Evolutionary conservation across 2,888 invertebrate species (phyloP).

Genomic region (Cactoblastis cactorum): DNA sequence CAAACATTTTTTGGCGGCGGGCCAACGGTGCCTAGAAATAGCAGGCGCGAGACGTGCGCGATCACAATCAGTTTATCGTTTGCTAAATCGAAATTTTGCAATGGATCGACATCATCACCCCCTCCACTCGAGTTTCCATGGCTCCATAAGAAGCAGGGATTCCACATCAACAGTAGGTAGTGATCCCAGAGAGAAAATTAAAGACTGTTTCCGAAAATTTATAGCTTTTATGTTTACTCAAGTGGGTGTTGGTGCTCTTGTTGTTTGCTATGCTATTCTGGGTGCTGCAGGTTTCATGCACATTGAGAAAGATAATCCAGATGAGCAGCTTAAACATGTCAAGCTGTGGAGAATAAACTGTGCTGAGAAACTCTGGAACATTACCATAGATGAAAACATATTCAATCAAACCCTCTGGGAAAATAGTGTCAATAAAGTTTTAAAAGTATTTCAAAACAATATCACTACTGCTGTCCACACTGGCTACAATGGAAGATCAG

Average conservation of each 20-base stretch:
- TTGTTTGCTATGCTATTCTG: constrained; percentile 91
- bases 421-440: constrained; percentile 77
- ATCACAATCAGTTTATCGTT: constrained; percentile 33
- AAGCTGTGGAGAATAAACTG: constrained; percentile 75
- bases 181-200: constrained; percentile 87
- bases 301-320: constrained; percentile 83
- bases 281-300: constrained; percentile 90
- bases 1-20: constrained; percentile 47
- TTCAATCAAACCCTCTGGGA: constrained; percentile 84
- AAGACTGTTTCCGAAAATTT: constrained; percentile 91
- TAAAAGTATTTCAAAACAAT: constrained; percentile 83
- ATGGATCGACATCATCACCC: constrained; percentile 62
- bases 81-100: constrained; percentile 10
- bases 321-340: constrained; percentile 72
- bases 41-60: constrained; percentile 33
- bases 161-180: constrained; percentile 83
- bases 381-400: constrained; percentile 82
- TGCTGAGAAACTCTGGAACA: constrained; percentile 83
- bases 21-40: constrained; percentile 66
- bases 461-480: constrained; percentile 83
- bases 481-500: constrained; percentile 85
- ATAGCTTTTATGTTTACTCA: constrained; percentile 96
- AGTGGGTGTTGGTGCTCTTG: constrained; percentile 92
- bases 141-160: constrained; percentile 82
- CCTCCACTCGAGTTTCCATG: constrained; percentile 70